Evolutionary conservation across 2,888 invertebrate species (phyloP), one percentile per base, ranked within the genome.

Genomic region (Leucoptera coffeella): DNA sequence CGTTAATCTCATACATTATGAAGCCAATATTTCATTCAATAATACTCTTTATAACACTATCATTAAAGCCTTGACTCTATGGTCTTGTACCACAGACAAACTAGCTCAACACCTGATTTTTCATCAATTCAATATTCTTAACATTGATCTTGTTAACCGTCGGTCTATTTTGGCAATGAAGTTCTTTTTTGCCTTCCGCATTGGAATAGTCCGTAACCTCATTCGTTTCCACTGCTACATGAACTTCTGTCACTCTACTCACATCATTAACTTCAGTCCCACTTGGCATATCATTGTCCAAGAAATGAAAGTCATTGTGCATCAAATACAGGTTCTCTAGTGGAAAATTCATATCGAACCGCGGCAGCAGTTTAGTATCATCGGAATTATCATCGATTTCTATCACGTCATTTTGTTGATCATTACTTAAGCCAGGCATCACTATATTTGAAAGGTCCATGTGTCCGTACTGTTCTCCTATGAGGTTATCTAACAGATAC

Each of bases 341-440:
- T 1, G 62, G 62, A 29, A 57, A 65, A 31, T 61, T 64, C 47
- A 65, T 64, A 25, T 67, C 67, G 24, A 56, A 55, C 1, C 65
- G 48, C 4, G 62, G 61, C 26, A 67, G 36, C 2, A 65, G 38
- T 34, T 69, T 69, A 26, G 50, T 65, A 30, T 69, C 69, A 15
- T 69, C 67, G 0, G 69, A 69, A 34, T 65, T 69, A 29, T 69
- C 69, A 23, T 69, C 69, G 10, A 69, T 69, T 38, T 69, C 69
- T 29, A 69, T 69, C 2, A 69, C 60, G 28, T 67, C 67, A 20
- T 49, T 61, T 33, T 61, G 60, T 13, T 54, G 54, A 3, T 55
- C 40, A 25, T 45, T 58, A 0, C 52, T 39, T 9, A 52, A 48
- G 14, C 58, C 61, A 8, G 59, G 55, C 4, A 65, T 34, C 1